Evolutionary conservation across 2,113 vertebrate genomes (phyloP).

Genomic region (Delphinus delphis): DNA sequence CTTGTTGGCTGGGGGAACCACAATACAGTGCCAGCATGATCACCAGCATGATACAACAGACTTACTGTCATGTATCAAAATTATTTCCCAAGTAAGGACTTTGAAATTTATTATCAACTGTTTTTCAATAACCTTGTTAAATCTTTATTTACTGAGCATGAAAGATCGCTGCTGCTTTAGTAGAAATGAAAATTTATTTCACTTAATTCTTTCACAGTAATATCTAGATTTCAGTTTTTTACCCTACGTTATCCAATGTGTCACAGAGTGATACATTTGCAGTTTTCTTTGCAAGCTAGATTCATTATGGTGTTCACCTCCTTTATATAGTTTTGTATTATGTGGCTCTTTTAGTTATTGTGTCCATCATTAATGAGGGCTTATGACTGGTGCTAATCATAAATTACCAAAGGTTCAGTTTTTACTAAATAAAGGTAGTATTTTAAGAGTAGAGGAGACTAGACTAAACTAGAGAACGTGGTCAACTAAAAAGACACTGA

Average conservation of each 20-base stretch:
- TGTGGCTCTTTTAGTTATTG: not conserved
- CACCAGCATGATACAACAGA: not conserved
- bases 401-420: not conserved
- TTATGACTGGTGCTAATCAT: not conserved
- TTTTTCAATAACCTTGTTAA: not conserved
- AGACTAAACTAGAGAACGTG: not conserved
- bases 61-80: not conserved
- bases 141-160: not conserved
- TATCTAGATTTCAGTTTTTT: slow-evolving; percentile 9
- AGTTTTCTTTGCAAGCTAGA: not conserved
- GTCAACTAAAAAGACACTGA: not conserved
- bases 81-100: not conserved
- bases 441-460: not conserved
- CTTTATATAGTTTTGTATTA: not conserved
- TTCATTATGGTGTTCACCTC: not conserved
- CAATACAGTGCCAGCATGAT: not conserved
- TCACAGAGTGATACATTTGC: not conserved
- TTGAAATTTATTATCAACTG: not conserved
- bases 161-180: not conserved
- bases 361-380: not conserved
- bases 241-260: not conserved
- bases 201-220: not conserved
- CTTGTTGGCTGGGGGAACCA: not conserved
- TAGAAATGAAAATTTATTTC: slow-evolving; percentile 6
- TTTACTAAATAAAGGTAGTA: not conserved